Conservation (phyloP, 2,113 vertebrate species). For the Tauraco erythrolophus region DNA sequence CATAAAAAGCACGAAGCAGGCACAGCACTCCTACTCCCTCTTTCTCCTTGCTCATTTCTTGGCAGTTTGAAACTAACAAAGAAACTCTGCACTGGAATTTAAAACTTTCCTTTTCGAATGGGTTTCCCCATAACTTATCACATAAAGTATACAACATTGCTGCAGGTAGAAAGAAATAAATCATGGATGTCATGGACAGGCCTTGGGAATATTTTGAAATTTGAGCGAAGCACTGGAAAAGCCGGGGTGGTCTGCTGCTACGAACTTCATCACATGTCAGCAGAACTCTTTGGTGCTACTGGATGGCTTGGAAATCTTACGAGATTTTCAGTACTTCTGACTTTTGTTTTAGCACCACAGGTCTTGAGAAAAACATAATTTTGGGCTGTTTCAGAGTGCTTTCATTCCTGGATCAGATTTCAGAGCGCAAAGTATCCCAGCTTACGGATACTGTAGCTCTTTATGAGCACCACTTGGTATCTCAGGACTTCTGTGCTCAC, state of each 20-base stretch:
- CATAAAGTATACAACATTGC: not conserved
- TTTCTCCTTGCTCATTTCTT: slow-evolving; percentile 23
- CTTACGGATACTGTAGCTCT: not conserved
- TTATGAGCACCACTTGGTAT: not conserved
- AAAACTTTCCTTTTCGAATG: not conserved
- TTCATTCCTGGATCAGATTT: not conserved
- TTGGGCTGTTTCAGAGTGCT: not conserved
- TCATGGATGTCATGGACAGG: not conserved
- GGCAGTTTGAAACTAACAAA: slow-evolving; percentile 62
- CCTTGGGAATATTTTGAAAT: slow-evolving; percentile 25
- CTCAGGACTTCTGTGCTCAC: not conserved
- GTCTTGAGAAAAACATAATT: not conserved
- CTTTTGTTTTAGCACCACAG: not conserved
- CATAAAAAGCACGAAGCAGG: not conserved
- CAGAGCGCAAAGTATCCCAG: not conserved
- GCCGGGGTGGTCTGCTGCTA: not conserved
- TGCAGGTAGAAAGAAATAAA: slow-evolving; percentile 49
- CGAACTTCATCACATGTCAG: not conserved
- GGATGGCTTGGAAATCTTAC: not conserved
- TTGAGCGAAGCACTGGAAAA: not conserved
- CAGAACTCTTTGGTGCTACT: not conserved
- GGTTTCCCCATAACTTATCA: slow-evolving; percentile 36
- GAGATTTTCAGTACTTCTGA: not conserved
- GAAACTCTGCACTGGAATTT: slow-evolving; percentile 9
- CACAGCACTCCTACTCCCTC: not conserved